These are phyloP conservation scores for Heliconius hermathena DNA, from an alignment of 1,140 invertebrate genomes.

Conservation along the genomic window DNA sequence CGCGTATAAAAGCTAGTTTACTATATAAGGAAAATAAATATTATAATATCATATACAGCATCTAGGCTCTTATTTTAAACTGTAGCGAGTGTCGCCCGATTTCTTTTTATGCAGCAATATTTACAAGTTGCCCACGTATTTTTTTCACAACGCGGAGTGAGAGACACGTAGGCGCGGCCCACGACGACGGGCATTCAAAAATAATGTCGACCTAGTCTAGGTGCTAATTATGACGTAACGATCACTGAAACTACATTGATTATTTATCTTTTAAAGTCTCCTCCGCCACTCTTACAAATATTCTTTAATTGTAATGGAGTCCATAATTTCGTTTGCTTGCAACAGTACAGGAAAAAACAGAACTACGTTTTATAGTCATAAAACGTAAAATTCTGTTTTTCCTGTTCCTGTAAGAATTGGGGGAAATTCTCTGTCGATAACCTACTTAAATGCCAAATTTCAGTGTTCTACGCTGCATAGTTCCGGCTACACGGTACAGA, in stretches of 20 bases:
- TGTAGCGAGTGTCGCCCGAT: conserved; percentile 6
- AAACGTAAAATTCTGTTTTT: too few relatives aligned
- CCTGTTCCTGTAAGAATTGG: too few relatives aligned
- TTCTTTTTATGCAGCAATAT: conserved; percentile 44
- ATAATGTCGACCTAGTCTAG: conserved; percentile 56
- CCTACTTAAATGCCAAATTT: too few relatives aligned
- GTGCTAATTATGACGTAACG: conserved; percentile 54
- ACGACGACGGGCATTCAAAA: conserved; percentile 53
- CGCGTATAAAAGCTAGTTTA: background rate
- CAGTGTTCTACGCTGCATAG: too few relatives aligned
- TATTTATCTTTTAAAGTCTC: background rate
- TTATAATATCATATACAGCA: background rate
- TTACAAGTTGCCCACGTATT: conserved; percentile 63
- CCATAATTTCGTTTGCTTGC: too few relatives aligned
- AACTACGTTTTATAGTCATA: too few relatives aligned
- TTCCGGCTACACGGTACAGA: background rate
- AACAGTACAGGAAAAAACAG: too few relatives aligned
- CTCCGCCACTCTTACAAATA: background rate
- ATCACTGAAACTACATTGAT: conserved; percentile 10
- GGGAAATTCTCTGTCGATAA: too few relatives aligned
- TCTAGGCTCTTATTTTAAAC: background rate
- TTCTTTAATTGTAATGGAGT: too few relatives aligned
- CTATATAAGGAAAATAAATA: conserved; percentile 15
- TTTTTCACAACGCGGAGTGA: conserved; percentile 48
- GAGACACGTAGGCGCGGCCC: conserved; percentile 54